Evolutionary conservation across 2,113 vertebrate genomes (phyloP), one percentile per base, ranked within the genome.

Genomic region (Notiomystis cincta): DNA sequence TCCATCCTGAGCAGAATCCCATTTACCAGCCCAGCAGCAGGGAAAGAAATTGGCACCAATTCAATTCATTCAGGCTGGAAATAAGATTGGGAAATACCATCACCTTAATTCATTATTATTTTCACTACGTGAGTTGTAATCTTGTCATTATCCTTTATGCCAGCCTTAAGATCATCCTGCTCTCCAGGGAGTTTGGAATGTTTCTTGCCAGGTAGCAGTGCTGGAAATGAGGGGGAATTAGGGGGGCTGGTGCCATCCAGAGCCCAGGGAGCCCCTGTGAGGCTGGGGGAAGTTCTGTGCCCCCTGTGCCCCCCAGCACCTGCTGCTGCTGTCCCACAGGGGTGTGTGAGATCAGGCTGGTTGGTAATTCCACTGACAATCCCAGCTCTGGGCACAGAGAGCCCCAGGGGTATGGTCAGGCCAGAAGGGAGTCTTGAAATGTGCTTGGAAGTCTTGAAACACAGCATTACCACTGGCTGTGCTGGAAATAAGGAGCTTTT

Each of bases 401-500:
- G 51, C 96, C 95, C 72, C 3, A 0, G 72, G 92, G 94, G 76
- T 44, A 9, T 5, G 6, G 28, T 50, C 71, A 37, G 82, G 50
- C 70, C 13, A 5, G 53, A 54, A 85, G 82, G 17, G 42, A 57
- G 44, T 33, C 61, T 71, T 33, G 82, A 81, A 95, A 93, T 80
- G 83, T 13, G 18, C 54, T 93, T 72, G n/a, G n/a, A n/a, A n/a
- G n/a, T n/a, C n/a, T n/a, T n/a, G n/a, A n/a, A n/a, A n/a, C n/a
- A n/a, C n/a, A n/a, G n/a, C 84, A 58, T 81, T 81, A 72, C 90
- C 82, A 23, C 96, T 89, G 94, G 95, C 96, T 94, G 95, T 25
- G 96, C 40, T 88, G 42, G 92, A 77, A 97, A 98, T 97, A 89
- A 96, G 95, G 57, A 96, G 75, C 51, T 83, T 91, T 86, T 71